Base-by-base conservation (phyloP, 1,140 invertebrate species). In the Scaptomyza graminum region DNA sequence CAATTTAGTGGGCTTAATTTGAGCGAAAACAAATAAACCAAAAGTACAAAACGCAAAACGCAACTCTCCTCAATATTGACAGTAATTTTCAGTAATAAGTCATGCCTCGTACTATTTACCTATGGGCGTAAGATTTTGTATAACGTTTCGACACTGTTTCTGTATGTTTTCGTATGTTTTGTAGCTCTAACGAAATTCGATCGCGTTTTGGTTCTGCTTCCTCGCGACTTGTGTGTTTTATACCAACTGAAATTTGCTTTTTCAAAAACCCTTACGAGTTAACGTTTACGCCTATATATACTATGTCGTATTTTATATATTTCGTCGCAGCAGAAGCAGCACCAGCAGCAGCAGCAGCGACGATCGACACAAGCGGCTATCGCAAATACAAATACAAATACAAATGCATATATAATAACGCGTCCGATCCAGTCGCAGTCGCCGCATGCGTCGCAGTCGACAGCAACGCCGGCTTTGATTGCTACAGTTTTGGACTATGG, bases 221-320 rank as follows among this genome's bases (percentile, higher is more conserved):
- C 81, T 79, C 76, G 76, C 87, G 81, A 54, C 75, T 87, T 79
- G 81, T 79, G 56, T 49, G 76, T 49, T 73, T 89, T 68, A 69
- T 82, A 71, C 78, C 78, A 87, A 90, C 87, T 90, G 87, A 90
- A 90, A 28, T 90, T 90, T 60, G 66, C 72, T 82, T 90, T 90
- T 82, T 90, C 68, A 65, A 67, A 84, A 85, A 90, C 87, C 87
- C 87, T 90, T 87, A 63, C 84, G 87, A 90, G 85, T 79, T 81
- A 82, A 76, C 82, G 76, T 82, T 75, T 78, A 87, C 22, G 18
- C 54, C 64, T 68, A 34, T 67, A 67, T 54, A 18, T 76, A 76
- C 44, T 54, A 28, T 61, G 76, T 50, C n/a, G 34, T 41, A 16
- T 16, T 28, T 28, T 15, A 47, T 61, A 44, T 52, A 51, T n/a